Conservation (phyloP, 2,113 vertebrate species). For the Dromas ardeola region DNA sequence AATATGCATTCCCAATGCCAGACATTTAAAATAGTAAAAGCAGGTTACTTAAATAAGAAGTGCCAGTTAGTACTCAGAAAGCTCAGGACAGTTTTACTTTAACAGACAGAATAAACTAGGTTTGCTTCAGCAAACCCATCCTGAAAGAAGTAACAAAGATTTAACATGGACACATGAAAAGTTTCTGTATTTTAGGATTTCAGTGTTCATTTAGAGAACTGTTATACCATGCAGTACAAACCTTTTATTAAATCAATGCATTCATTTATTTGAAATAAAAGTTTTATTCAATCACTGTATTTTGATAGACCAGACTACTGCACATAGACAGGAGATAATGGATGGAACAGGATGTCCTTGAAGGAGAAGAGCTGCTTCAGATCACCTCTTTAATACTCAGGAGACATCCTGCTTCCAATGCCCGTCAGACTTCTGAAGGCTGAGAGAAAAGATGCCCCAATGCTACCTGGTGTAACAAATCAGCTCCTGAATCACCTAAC, state of each 20-base stretch:
- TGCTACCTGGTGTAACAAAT: conserved; percentile 63
- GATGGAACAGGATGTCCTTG: conserved; percentile 65
- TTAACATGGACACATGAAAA: conserved; percentile 46
- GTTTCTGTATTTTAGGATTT: conserved; percentile 64
- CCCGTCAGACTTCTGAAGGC: conserved; percentile 23
- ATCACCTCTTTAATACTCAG: conserved; percentile 40
- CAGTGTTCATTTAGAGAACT: conserved; percentile 67
- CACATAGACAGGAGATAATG: conserved; percentile 54
- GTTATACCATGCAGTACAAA: conserved; percentile 48
- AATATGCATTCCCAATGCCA: conserved; percentile 66
- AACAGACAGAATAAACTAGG: neutral
- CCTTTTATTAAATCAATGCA: conserved; percentile 64
- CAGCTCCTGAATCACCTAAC: conserved; percentile 52
- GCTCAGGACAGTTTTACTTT: conserved; percentile 37
- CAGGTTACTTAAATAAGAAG: conserved; percentile 64
- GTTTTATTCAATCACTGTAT: conserved; percentile 70
- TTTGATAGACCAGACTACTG: conserved; percentile 63
- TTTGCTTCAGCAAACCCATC: conserved; percentile 51
- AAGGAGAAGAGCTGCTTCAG: conserved; percentile 59
- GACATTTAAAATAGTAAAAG: conserved; percentile 66
- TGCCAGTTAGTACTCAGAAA: conserved; percentile 27
- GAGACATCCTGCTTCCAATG: conserved; percentile 20
- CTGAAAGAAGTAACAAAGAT: conserved; percentile 36
- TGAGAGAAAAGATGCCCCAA: conserved; percentile 28
- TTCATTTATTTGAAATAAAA: conserved; percentile 71